Percentiles rank a stretch among this genome's conserved stretches.
phyloP scores from a whole-genome alignment of 1,140 invertebrate genomes.

The Papilio glaucus region DNA sequence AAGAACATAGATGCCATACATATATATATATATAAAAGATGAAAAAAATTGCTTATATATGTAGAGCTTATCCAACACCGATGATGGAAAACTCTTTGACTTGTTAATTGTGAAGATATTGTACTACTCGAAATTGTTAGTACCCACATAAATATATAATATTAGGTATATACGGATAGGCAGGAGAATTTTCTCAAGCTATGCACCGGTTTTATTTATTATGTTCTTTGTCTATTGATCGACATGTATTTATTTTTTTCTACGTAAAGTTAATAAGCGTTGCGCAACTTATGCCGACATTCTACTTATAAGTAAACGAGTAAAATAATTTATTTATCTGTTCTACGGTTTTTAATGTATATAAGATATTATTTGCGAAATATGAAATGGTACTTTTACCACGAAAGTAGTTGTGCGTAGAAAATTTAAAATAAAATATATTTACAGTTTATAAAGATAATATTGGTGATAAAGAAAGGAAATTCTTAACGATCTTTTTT shows the following conservation, averaged over 20 bases:
- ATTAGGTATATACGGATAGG: neutral
- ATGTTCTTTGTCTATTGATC: neutral
- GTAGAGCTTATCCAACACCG: slow-evolving; percentile 73
- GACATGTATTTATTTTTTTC: neutral
- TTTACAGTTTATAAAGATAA: slow-evolving; percentile 63
- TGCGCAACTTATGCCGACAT: neutral
- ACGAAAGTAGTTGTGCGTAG: slow-evolving; percentile 79
- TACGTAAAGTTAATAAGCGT: neutral
- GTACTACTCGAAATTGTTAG: neutral
- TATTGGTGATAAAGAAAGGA: slow-evolving; percentile 59
- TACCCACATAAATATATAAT: neutral
- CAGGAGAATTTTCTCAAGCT: neutral
- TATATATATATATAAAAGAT: too few species aligned
- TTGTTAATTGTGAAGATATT: slow-evolving; percentile 40
- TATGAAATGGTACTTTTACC: slow-evolving; percentile 48
- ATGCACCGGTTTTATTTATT: neutral
- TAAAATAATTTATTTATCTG: too few species aligned
- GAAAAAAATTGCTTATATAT: slow-evolving; percentile 62
- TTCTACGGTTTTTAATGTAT: too few species aligned
- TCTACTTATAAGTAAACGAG: neutral
- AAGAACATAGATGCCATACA: slow-evolving; percentile 81
- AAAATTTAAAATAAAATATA: slow-evolving; percentile 70
- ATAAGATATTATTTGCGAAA: too few species aligned
- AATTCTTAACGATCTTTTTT: slow-evolving; percentile 58
- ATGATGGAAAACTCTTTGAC: slow-evolving; percentile 43